These are phyloP conservation scores for Notoglanidium macrostoma DNA, from an alignment of 2,797 vertebrate species.

Conservation along the genomic window DNA sequence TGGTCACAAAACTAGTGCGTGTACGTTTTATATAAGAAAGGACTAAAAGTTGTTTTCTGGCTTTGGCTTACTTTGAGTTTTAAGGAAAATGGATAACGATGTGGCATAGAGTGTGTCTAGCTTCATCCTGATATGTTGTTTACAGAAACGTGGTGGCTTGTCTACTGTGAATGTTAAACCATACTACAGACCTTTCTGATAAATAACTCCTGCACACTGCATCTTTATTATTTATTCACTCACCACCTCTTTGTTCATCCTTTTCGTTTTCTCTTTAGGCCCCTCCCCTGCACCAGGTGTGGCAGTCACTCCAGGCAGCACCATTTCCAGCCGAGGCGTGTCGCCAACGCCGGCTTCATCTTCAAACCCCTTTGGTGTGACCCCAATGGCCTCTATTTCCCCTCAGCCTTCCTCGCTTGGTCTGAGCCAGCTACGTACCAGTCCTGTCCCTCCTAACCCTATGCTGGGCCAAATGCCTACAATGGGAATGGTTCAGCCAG, in stretches of 20 bases:
- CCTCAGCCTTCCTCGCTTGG: conserved; percentile 81
- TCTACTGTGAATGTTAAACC: not conserved
- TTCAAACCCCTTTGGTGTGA: conserved; percentile 79
- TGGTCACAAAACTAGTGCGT: too few species aligned
- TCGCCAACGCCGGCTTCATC: conserved; percentile 76
- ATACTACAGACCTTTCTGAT: not conserved
- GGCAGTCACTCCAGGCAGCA: conserved; percentile 79
- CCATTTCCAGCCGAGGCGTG: conserved; percentile 80
- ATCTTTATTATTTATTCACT: not conserved
- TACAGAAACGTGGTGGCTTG: not conserved
- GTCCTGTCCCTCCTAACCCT: conserved; percentile 79
- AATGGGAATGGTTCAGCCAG: conserved; percentile 71
- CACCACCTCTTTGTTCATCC: not conserved
- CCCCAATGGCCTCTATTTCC: conserved; percentile 78
- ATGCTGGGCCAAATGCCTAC: conserved; percentile 71
- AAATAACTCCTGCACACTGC: not conserved
- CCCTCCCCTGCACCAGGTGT: conserved; percentile 77
- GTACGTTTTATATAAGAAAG: not conserved
- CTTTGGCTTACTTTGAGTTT: not conserved
- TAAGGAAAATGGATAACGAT: not conserved
- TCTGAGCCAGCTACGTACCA: conserved; percentile 77
- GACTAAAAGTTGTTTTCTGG: not conserved
- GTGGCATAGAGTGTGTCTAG: not conserved
- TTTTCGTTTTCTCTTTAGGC: conserved; percentile 59
- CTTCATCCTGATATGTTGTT: not conserved